Evolutionary conservation across 2,888 invertebrate species (phyloP).

Genomic region (Catonia carolina): DNA sequence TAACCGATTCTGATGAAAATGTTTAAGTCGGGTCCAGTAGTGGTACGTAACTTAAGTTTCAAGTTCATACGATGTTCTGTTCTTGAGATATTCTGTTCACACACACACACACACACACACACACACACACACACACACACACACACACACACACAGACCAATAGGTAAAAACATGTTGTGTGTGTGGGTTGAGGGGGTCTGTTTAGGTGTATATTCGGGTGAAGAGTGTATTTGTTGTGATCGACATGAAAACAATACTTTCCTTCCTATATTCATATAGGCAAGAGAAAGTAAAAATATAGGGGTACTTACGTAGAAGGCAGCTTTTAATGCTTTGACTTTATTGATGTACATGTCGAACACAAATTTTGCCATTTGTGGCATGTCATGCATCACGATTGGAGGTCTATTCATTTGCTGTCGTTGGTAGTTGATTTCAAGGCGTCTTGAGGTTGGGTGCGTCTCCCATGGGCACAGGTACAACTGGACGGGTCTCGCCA

Average conservation of each 20-base stretch:
- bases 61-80: too few species aligned
- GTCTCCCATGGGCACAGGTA: conserved; percentile 72
- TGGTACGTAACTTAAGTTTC: too few species aligned
- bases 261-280: too few species aligned
- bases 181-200: too few species aligned
- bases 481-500: conserved; percentile 71
- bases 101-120: not conserved
- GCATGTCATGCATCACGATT: conserved; percentile 74
- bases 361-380: conserved; percentile 92
- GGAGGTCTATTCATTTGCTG: conserved; percentile 42
- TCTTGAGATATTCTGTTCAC: too few species aligned
- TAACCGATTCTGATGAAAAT: not conserved
- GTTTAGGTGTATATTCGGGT: too few species aligned
- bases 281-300: too few species aligned
- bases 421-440: conserved; percentile 35
- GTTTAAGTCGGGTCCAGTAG: not conserved
- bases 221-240: too few species aligned
- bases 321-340: conserved; percentile 56
- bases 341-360: conserved; percentile 83
- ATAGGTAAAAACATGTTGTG: too few species aligned
- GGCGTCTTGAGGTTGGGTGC: conserved; percentile 62
- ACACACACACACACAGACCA: too few species aligned
- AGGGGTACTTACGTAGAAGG: conserved; percentile 41
- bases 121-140: not conserved
- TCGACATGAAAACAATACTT: too few species aligned